phyloP scores from a whole-genome alignment of 2,113 vertebrate species.

The Pituophis catenifer region DNA sequence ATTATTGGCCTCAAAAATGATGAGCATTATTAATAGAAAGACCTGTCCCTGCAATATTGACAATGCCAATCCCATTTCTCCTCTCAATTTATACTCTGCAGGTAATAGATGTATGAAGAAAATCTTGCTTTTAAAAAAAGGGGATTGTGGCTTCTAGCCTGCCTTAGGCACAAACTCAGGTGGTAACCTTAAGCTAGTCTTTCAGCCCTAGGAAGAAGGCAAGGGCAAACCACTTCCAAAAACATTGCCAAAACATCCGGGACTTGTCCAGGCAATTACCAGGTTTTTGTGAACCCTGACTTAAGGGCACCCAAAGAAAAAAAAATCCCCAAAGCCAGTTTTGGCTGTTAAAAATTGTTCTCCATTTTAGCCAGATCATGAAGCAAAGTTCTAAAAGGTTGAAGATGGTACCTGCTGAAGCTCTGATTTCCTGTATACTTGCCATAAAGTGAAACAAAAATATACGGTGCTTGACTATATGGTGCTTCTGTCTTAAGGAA shows the following conservation, averaged over 20 bases:
- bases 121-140: not conserved
- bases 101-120: not conserved
- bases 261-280: not conserved
- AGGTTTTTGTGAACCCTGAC: not conserved
- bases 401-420: not conserved
- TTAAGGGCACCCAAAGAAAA: not conserved
- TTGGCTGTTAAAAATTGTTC: not conserved
- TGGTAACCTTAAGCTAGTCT: not conserved
- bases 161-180: not conserved
- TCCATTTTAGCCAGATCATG: not conserved
- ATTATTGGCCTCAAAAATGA: not conserved
- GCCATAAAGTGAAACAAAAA: not conserved
- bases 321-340: not conserved
- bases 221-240: not conserved
- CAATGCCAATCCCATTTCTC: not conserved
- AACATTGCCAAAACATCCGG: not conserved
- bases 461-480: not conserved
- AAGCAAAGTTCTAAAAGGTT: not conserved
- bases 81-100: not conserved
- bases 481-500: not conserved
- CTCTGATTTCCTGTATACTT: not conserved
- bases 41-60: not conserved
- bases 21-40: not conserved
- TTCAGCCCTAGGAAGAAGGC: not conserved
- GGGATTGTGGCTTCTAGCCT: not conserved